Percentiles rank a stretch among this genome's conserved stretches.
Evolutionary conservation across 2,113 vertebrate species (phyloP).

Genomic region (Amphiprion ocellaris): DNA sequence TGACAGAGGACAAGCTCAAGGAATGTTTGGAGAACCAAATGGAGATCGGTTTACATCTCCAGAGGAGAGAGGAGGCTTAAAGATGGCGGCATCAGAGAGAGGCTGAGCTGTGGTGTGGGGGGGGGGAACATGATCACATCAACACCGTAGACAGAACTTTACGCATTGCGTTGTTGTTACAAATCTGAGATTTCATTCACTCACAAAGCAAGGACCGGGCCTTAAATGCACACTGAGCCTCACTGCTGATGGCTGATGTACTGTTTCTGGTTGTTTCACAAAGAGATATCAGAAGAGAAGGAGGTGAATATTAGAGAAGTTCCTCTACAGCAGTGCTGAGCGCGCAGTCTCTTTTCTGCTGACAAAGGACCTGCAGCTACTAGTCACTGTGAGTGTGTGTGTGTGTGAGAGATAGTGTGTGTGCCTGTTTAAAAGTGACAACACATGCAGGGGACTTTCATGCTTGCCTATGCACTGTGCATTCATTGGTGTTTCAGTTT

Average conservation of each 20-base stretch:
- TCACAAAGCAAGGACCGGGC: not conserved
- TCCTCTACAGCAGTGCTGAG: constrained; percentile 65
- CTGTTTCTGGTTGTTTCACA: constrained; percentile 23
- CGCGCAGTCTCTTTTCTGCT: constrained; percentile 70
- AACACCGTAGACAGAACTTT: not conserved
- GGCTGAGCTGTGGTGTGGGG: constrained; percentile 13
- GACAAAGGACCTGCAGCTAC: constrained; percentile 60
- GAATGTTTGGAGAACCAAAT: constrained; percentile 94
- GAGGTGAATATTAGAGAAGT: constrained; percentile 68
- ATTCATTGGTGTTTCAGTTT: constrained; percentile 8
- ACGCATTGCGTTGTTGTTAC: not conserved
- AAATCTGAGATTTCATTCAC: not conserved
- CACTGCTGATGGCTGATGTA: constrained; percentile 34
- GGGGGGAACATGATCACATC: constrained; percentile 16
- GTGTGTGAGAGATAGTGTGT: not conserved
- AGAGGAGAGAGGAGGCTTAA: constrained; percentile 54
- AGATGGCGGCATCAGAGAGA: constrained; percentile 28
- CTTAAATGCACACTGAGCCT: constrained; percentile 30
- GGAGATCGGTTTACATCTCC: constrained; percentile 85
- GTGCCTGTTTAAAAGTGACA: constrained; percentile 19
- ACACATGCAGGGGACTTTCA: constrained; percentile 28
- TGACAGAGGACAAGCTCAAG: constrained; percentile 96
- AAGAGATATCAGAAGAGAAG: constrained; percentile 49
- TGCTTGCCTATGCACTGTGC: constrained; percentile 3
- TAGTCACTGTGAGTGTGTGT: constrained; percentile 33